phyloP scores from a whole-genome alignment of 2,888 invertebrate genomes.

The Ochropacha duplaris region DNA sequence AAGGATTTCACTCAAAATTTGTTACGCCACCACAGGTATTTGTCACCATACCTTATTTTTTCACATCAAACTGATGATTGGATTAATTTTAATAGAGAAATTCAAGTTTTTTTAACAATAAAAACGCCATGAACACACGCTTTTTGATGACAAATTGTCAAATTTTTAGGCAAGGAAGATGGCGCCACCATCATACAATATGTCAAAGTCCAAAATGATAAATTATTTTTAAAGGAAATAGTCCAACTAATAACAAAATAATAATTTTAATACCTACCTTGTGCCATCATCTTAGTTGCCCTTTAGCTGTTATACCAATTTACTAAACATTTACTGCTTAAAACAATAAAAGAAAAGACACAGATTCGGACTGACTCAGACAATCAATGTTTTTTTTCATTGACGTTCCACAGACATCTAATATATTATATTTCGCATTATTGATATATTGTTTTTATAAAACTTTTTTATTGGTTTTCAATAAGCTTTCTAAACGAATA shows the following conservation, averaged over 20 bases:
- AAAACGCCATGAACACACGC: conserved; percentile 40
- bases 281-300: conserved; percentile 51
- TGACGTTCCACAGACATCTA: conserved; percentile 29
- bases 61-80: neutral
- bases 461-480: neutral
- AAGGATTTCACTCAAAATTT: conserved; percentile 7
- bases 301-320: conserved; percentile 20
- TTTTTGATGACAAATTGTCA: conserved; percentile 29
- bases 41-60: neutral
- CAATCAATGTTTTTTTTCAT: conserved; percentile 37
- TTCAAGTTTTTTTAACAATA: conserved; percentile 7
- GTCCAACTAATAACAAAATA: conserved; percentile 9
- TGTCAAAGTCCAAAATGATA: conserved; percentile 57
- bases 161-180: conserved; percentile 52
- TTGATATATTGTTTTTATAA: neutral
- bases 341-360: conserved; percentile 37
- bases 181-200: conserved; percentile 63
- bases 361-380: conserved; percentile 43
- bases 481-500: neutral
- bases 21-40: neutral
- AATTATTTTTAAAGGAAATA: conserved; percentile 12
- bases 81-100: conserved; percentile 6
- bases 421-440: neutral
- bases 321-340: conserved; percentile 15
- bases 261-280: conserved; percentile 52